Conservation (phyloP, 2,797 vertebrate species). For the Pitangus sulphuratus region DNA sequence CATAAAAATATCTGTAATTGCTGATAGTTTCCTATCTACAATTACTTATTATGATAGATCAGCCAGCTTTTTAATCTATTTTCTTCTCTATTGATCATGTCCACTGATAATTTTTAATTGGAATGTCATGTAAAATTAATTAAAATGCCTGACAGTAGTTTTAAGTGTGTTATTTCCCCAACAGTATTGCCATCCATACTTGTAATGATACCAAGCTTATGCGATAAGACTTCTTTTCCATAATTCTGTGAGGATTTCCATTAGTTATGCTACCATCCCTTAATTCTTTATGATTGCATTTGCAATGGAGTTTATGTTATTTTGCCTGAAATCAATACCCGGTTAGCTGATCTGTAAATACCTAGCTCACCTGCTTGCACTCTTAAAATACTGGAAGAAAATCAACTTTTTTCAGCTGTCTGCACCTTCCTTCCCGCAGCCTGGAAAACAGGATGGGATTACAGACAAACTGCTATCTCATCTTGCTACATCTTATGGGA, state of each 20-base stretch:
- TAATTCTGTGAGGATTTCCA: neutral
- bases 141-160: neutral
- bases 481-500: neutral
- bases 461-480: accelerated
- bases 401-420: neutral
- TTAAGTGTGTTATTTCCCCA: neutral
- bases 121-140: slow-evolving; percentile 32
- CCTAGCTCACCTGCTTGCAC: neutral
- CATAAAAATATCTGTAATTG: neutral
- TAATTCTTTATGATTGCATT: neutral
- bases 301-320: neutral
- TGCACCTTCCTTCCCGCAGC: neutral
- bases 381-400: slow-evolving; percentile 24
- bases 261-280: neutral
- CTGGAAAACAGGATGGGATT: neutral
- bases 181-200: neutral
- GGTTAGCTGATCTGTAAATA: neutral
- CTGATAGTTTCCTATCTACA: neutral
- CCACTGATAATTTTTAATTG: slow-evolving; percentile 50
- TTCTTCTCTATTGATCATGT: slow-evolving; percentile 17
- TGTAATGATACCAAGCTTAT: neutral
- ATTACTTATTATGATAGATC: neutral
- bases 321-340: slow-evolving; percentile 16
- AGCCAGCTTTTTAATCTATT: slow-evolving; percentile 3
- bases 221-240: neutral